Evolutionary conservation across 2,888 invertebrate species (phyloP).

Genomic region (Dynastes hyllus): DNA sequence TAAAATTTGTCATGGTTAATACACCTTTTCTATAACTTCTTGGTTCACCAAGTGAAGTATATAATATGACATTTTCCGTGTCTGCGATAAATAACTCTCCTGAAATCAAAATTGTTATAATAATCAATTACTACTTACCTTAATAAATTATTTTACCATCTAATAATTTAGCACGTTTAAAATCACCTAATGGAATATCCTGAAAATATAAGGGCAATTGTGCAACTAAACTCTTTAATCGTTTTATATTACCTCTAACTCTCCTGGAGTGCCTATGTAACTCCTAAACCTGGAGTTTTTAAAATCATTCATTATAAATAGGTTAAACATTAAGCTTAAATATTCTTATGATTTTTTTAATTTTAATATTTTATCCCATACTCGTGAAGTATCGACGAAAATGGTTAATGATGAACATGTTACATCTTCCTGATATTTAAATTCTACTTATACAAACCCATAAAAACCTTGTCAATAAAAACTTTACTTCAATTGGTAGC

Average conservation of each 20-base stretch:
- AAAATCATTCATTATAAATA: conserved; percentile 52
- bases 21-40: conserved; percentile 88
- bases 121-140: background rate
- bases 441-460: conserved; percentile 15
- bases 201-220: conserved; percentile 57
- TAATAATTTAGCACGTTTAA: conserved; percentile 66
- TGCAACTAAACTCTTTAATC: conserved; percentile 16
- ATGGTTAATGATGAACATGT: background rate
- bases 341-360: conserved; percentile 2
- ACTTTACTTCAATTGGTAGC: background rate
- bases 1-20: conserved; percentile 93
- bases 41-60: conserved; percentile 85
- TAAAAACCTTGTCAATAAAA: conserved; percentile 29
- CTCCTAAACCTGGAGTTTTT: conserved; percentile 68
- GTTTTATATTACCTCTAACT: conserved; percentile 64
- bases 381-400: background rate
- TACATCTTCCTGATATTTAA: background rate
- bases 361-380: conserved; percentile 42
- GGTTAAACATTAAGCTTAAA: conserved; percentile 47
- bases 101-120: conserved; percentile 64
- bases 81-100: conserved; percentile 89
- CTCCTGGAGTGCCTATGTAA: conserved; percentile 66
- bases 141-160: conserved; percentile 62
- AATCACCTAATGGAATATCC: conserved; percentile 67
- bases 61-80: conserved; percentile 88